Base-by-base conservation (phyloP, 2,113 vertebrate genomes). In the Orcinus orca region DNA sequence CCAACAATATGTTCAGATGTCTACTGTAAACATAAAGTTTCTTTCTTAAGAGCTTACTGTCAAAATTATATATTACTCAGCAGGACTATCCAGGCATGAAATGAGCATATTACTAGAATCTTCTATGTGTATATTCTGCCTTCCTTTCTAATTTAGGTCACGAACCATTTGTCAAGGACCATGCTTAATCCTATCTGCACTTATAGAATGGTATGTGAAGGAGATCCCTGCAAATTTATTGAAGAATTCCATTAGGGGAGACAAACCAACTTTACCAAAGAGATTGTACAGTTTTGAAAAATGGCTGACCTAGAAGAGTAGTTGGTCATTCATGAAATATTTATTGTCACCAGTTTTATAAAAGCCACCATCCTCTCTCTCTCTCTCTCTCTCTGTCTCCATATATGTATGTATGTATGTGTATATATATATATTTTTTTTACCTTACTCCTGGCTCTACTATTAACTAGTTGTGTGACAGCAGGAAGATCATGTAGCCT, bases 131-230 rank as follows among this genome's bases (percentile, higher is more conserved):
- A 80, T 92, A 68, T 55, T 92, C 6, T 84, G 4, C 71, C 47
- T 96, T 94, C 44, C 10, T 97, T 95, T 97, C 91, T 95, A 85
- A 97, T 86, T 90, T 92, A 90, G 60, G 89, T 71, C 62, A 58
- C 17, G 63, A 97, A 92, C n/a, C 36, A 70, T 90, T 94, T 96
- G 82, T 31, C 44, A 92, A 87, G 71, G 94, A 63, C 38, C 26
- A 82, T 67, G 31, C 47, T 92, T 94, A 95, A 93, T 87, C 82
- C 68, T 97, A 70, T 88, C 47, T 89, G 67, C 31, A 83, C 67
- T 85, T 96, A 73, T 8, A 82, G 71, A 85, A 50, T 25, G 92
- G 31, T 47, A 77, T 67, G 60, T 44, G 26, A 96, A 90, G 21
- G 55, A 92, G 17, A 76, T 41, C 18, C 4, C 1, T 65, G 71